Base-by-base conservation (phyloP, 2,113 vertebrate species). In the Zootoca vivipara region DNA sequence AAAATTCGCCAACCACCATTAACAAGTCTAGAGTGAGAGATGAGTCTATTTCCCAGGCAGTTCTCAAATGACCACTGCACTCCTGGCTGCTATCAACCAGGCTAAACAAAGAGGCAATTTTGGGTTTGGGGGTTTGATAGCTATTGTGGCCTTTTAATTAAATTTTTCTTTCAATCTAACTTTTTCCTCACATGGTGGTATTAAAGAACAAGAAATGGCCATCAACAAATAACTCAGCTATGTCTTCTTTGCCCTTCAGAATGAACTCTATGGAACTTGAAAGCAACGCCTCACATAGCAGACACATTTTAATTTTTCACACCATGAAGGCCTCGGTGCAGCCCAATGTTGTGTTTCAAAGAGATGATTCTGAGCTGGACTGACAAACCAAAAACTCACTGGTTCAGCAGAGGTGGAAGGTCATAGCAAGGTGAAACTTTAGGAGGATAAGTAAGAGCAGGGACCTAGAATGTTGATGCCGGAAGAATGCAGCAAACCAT, bases 241-340 rank as follows among this genome's bases (percentile, higher is more conserved):
- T 81, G 65, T 69, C 10, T 85, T 38, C 56, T 89, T 85, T 81
- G 77, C 77, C 64, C 77, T 74, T 85, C n/a, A 16, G n/a, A 65
- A 22, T 40, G 69, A 64, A 81, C 56, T 81, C 15, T 85, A 35
- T 8, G 22, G 38, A 80, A 82, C 70, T 75, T 38, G 40, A 85
- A 85, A 89, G 69, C 83, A 89, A 81, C 26, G 69, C 52, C 28
- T 73, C 82, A 85, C 69, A 75, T 52, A 85, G 78, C 78, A 89
- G 69, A 89, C 69, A 82, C 56, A 89, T 85, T 89, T 82, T 81
- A 85, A 82, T 74, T 89, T 89, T 86, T 89, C 78, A 67, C 56
- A 82, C 24, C 24, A 56, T 85, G 83, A 85, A 86, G 70, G 78
- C 12, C 56, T 56, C 24, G 26, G 30, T 70, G 30, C 28, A 89